These are phyloP conservation scores for Hesperophylax magnus DNA, from an alignment of 1,140 invertebrate species.

Conservation along the genomic window DNA sequence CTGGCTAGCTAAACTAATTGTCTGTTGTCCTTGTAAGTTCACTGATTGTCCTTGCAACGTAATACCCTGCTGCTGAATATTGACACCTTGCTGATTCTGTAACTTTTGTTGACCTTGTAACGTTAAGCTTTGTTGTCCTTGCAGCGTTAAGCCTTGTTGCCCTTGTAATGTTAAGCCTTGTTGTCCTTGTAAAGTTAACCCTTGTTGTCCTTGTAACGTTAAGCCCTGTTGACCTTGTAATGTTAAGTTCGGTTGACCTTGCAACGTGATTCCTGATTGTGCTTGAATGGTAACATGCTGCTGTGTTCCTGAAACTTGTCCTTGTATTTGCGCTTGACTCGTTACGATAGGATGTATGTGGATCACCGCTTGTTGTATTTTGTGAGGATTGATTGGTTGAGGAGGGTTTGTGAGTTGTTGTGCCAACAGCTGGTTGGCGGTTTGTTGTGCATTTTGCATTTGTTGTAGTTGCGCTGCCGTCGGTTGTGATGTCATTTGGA, in stretches of 20 bases:
- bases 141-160: constrained; percentile 35
- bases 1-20: constrained; percentile 43
- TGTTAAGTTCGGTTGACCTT: constrained; percentile 42
- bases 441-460: constrained; percentile 64
- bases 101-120: constrained; percentile 45
- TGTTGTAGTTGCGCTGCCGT: constrained; percentile 60
- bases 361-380: constrained; percentile 69
- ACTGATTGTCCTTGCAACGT: constrained; percentile 45
- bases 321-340: constrained; percentile 44
- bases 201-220: constrained; percentile 41
- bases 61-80: constrained; percentile 35
- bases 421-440: constrained; percentile 67
- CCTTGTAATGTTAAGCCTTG: constrained; percentile 39
- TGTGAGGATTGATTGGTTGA: constrained; percentile 69
- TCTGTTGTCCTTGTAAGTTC: constrained; percentile 38
- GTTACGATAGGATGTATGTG: constrained; percentile 66
- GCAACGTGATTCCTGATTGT: constrained; percentile 42
- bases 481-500: constrained; percentile 55
- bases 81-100: constrained; percentile 31
- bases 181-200: constrained; percentile 36
- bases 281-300: constrained; percentile 46
- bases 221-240: constrained; percentile 40
- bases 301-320: constrained; percentile 60
- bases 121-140: constrained; percentile 47
- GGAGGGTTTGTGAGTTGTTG: constrained; percentile 69